Evolutionary conservation across 2,888 invertebrate species (phyloP).

Genomic region (Balanococcus diminutus): DNA sequence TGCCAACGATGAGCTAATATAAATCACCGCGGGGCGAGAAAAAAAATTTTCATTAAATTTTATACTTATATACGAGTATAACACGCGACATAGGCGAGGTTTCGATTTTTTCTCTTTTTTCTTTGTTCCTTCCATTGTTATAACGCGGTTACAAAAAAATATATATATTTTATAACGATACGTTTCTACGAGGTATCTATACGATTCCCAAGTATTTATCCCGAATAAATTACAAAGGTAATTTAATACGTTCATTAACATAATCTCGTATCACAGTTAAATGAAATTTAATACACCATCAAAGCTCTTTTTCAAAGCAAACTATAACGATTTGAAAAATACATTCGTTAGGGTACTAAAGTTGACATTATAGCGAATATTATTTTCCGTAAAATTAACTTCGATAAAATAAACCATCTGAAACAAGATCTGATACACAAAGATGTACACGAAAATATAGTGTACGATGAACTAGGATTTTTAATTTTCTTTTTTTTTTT

Average conservation of each 20-base stretch:
- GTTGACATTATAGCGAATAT: slow-evolving; percentile 2
- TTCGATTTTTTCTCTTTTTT: not conserved
- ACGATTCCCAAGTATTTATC: slow-evolving; percentile 23
- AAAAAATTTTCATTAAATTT: slow-evolving; percentile 39
- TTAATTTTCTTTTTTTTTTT: not conserved
- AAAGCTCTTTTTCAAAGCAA: slow-evolving; percentile 31
- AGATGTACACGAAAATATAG: not conserved
- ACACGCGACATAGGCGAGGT: not conserved
- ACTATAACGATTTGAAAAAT: slow-evolving; percentile 35
- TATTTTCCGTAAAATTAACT: slow-evolving; percentile 34
- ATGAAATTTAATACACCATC: slow-evolving; percentile 44
- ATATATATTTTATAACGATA: not conserved
- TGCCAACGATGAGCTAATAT: slow-evolving; percentile 25
- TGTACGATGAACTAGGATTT: not conserved
- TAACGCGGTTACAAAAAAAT: not conserved
- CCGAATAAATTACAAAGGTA: slow-evolving; percentile 33
- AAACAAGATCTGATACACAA: not conserved
- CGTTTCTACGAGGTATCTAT: not conserved
- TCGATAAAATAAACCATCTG: slow-evolving; percentile 41
- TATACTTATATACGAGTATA: not conserved
- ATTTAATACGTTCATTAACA: slow-evolving; percentile 44
- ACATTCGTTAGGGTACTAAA: slow-evolving; percentile 39
- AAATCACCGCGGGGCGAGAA: not conserved
- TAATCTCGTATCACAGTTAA: slow-evolving; percentile 36
- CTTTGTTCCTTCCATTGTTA: not conserved